Evolutionary conservation across 2,113 vertebrate genomes (phyloP), one percentile per base, ranked within the genome.

Genomic region (Illadopsis cleaveri): DNA sequence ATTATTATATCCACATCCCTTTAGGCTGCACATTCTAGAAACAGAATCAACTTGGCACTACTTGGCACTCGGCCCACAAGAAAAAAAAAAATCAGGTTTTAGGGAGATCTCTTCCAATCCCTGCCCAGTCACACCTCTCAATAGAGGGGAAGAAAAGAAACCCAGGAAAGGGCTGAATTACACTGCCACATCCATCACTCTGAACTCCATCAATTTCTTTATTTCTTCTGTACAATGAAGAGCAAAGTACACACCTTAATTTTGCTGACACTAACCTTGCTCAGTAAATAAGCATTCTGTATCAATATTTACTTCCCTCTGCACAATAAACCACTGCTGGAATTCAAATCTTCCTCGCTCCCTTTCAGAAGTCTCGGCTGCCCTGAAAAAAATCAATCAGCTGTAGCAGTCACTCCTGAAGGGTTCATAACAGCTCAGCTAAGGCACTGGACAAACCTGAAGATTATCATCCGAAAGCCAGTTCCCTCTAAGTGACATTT

Each of bases 291-390:
- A 96, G 82, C 56, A 56, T 94, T 93, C 92, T 70, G 31, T 88
- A 95, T 92, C 94, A 93, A 90, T 90, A 96, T 92, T 94, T 95
- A 96, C 93, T 94, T 64, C 79, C 53, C 80, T 51, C 68, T 62
- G 64, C 90, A 92, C 82, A 92, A 93, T 94, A 91, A 93, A 58
- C 50, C 71, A 88, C 53, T 94, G 82, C 35, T 70, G 65, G 90
- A 88, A 96, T 93, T 90, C 93, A 93, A 75, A 94, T 86, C 90
- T 78, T 77, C 71, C 88, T 70, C 11, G 0, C 56, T 90, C 71
- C 50, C 76, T 90, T 90, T 70, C 79, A 83, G 75, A 71, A 88
- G 62, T 11, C 58, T 82, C 1, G 0, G 56, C 62, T 90, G 56
- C 82, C 50, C 71, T 70, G 79, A 64, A 76, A 85, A 86, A 90